Conservation (phyloP, 2,113 vertebrate genomes). For the Thalassoma bifasciatum region DNA sequence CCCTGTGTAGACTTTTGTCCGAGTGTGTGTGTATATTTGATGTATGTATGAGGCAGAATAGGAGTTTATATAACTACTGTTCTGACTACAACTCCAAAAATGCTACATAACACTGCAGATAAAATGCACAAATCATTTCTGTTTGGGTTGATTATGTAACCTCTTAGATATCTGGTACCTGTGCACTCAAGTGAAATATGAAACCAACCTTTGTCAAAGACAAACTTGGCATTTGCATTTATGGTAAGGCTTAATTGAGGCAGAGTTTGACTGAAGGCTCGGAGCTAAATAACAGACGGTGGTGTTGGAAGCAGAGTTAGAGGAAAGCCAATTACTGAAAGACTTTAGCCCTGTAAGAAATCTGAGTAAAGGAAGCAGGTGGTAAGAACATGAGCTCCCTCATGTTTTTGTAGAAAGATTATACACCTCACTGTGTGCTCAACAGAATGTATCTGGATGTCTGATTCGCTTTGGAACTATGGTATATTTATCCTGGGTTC, state of each 20-base stretch:
- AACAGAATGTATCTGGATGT: neutral
- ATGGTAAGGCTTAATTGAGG: conserved; percentile 44
- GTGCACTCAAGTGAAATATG: neutral
- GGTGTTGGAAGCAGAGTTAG: neutral
- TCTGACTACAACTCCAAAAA: neutral
- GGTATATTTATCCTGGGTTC: conserved; percentile 37
- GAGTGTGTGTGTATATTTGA: neutral
- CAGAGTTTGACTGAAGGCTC: conserved; percentile 43
- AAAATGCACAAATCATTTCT: neutral
- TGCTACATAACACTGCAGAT: conserved; percentile 1
- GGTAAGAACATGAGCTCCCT: conserved; percentile 1
- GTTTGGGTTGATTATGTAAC: conserved; percentile 22
- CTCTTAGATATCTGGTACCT: conserved; percentile 26
- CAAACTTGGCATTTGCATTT: conserved; percentile 34
- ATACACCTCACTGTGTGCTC: conserved; percentile 26
- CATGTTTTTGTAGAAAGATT: conserved; percentile 6
- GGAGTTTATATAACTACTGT: neutral
- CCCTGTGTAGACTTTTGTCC: too few relatives aligned
- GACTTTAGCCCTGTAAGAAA: conserved; percentile 6
- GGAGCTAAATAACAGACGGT: conserved; percentile 25
- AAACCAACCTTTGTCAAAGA: conserved; percentile 26
- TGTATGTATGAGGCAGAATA: neutral
- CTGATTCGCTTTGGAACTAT: neutral
- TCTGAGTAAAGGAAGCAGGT: neutral
- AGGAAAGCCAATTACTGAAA: conserved; percentile 48